Evolutionary conservation across 1,140 invertebrate species (phyloP).

Genomic region (Caenorhabditis elegans): WBcel235 BX284603.4:11538001-11538500

Average conservation of each 20-base stretch:
- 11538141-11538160: background rate
- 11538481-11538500: background rate
- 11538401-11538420: too few species aligned
- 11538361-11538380: background rate
- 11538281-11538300: background rate
- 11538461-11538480: background rate
- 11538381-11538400: background rate
- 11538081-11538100: background rate
- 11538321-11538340: background rate
- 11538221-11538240: background rate
- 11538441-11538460: background rate
- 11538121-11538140: background rate
- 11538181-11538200: background rate
- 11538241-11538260: background rate
- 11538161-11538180: background rate
- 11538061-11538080: background rate
- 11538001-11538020: background rate
- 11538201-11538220: constrained; percentile 7
- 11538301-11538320: background rate
- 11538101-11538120: background rate
- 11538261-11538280: background rate
- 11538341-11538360: background rate
- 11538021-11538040: background rate
- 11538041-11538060: background rate
- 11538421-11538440: too few species aligned